These are phyloP conservation scores for Pseudomyrmex cubaensis DNA, from an alignment of 1,140 invertebrate genomes.

Conservation along the genomic window DNA sequence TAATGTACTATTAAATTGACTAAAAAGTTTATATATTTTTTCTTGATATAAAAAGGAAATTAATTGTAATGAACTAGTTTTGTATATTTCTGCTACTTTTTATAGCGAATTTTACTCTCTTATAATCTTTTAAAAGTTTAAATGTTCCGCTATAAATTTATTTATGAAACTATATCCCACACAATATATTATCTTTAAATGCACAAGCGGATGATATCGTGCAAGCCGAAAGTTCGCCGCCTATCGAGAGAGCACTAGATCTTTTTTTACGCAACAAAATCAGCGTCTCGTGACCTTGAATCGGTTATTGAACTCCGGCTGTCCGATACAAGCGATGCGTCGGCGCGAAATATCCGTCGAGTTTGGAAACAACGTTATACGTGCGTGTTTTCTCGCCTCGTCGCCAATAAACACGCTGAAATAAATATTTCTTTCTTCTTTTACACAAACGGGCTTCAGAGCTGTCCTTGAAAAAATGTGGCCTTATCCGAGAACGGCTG, in stretches of 20 bases:
- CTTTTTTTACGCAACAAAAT: slow-evolving; percentile 65
- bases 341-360: slow-evolving; percentile 28
- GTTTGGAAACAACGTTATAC: slow-evolving; percentile 45
- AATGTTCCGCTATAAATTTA: not conserved
- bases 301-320: slow-evolving; percentile 81
- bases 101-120: no score
- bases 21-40: no score
- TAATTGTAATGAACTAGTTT: no score
- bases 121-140: no score
- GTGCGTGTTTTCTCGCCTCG: slow-evolving; percentile 43
- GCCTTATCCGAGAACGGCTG: slow-evolving; percentile 43
- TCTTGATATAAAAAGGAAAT: no score
- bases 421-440: slow-evolving; percentile 66
- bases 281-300: slow-evolving; percentile 69
- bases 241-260: slow-evolving; percentile 55
- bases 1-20: no score
- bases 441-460: not conserved
- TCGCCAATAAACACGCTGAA: slow-evolving; percentile 60
- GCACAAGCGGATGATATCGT: not conserved
- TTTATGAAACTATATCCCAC: not conserved
- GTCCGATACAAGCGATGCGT: slow-evolving; percentile 70
- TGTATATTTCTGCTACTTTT: no score
- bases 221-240: slow-evolving; percentile 17
- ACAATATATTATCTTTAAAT: not conserved
- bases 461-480: slow-evolving; percentile 45